These are phyloP conservation scores for Netelia fuscicornis DNA, from an alignment of 2,888 invertebrate genomes.

Conservation along the genomic window DNA sequence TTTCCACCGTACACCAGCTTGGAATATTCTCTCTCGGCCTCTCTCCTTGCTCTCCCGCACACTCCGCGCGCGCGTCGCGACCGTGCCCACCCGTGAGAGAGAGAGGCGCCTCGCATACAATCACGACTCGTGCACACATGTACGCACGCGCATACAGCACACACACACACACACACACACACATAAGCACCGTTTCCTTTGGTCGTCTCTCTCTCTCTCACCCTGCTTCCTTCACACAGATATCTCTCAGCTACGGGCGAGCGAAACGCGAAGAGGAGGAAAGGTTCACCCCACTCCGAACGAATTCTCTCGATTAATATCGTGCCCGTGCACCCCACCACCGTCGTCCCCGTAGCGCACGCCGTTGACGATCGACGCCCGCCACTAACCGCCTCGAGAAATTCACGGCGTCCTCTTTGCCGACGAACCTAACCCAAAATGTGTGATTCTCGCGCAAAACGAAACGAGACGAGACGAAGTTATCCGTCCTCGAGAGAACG, in stretches of 20 bases:
- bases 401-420: conserved; percentile 64
- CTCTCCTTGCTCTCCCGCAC: conserved; percentile 14
- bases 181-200: background rate
- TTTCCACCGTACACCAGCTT: conserved; percentile 50
- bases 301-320: conserved; percentile 74
- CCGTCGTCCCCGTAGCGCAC: conserved; percentile 70
- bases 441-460: background rate
- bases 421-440: conserved; percentile 67
- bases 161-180: background rate
- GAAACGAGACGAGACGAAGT: background rate
- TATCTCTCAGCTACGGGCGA: background rate
- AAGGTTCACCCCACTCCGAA: conserved; percentile 54
- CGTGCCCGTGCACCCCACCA: conserved; percentile 75
- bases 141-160: background rate
- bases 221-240: no score
- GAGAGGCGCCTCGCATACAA: background rate
- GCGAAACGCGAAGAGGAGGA: conserved; percentile 43
- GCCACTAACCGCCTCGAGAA: conserved; percentile 48
- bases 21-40: conserved; percentile 35
- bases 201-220: background rate
- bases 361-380: conserved; percentile 63
- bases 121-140: background rate
- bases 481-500: no score
- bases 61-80: conserved; percentile 10
- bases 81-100: conserved; percentile 23